Evolutionary conservation across 1,140 invertebrate species (phyloP).

Genomic region (Melanaphis sacchari): DNA sequence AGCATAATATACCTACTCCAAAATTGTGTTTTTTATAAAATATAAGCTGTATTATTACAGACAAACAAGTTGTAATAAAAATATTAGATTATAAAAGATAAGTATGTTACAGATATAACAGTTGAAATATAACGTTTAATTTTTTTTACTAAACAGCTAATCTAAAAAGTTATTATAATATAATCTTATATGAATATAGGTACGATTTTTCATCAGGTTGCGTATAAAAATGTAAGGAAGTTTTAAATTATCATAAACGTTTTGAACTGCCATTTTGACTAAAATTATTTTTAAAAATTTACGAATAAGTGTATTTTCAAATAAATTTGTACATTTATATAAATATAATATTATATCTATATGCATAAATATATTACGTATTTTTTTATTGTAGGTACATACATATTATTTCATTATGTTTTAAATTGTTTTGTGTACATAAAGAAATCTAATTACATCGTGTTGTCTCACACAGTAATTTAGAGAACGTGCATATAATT

Average conservation of each 20-base stretch:
- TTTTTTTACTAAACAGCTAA: neutral
- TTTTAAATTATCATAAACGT: neutral
- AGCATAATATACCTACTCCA: neutral
- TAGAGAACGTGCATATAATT: neutral
- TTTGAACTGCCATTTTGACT: neutral
- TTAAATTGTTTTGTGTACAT: neutral
- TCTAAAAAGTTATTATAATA: neutral
- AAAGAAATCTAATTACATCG: neutral
- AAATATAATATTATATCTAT: neutral
- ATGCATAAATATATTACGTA: neutral
- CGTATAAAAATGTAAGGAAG: neutral
- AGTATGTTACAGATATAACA: neutral
- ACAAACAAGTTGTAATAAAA: neutral
- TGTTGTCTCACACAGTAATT: neutral
- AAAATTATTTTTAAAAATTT: neutral
- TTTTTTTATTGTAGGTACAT: neutral
- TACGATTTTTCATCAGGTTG: neutral
- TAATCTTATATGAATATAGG: neutral
- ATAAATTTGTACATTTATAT: neutral
- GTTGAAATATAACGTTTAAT: neutral
- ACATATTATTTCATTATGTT: neutral
- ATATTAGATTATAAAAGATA: neutral
- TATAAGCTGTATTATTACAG: neutral
- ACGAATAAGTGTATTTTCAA: neutral
- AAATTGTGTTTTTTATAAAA: neutral